Evolutionary conservation across 2,888 invertebrate species (phyloP).

Genomic region (Callyntrura guangdongensis): DNA sequence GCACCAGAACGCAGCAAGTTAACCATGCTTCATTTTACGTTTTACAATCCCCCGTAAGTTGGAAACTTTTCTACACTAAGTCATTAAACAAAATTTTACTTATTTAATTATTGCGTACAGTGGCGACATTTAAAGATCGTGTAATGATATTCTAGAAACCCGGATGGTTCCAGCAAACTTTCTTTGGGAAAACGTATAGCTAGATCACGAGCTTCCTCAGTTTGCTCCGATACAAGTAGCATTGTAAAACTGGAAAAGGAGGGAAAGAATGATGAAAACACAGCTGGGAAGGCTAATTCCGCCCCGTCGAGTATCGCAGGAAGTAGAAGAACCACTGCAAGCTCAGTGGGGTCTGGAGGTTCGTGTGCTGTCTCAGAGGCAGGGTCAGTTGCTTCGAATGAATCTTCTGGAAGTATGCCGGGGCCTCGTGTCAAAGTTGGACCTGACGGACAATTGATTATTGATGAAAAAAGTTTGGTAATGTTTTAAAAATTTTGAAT

Average conservation of each 20-base stretch:
- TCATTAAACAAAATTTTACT: constrained; percentile 10
- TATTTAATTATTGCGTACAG: not conserved
- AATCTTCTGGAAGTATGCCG: constrained; percentile 45
- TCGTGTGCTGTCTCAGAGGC: constrained; percentile 55
- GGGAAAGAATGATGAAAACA: constrained; percentile 30
- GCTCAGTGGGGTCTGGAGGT: constrained; percentile 41
- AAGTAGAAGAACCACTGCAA: constrained; percentile 59
- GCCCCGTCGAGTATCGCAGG: constrained; percentile 58
- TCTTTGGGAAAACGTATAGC: constrained; percentile 33
- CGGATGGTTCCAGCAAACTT: constrained; percentile 31
- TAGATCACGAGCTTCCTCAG: constrained; percentile 73
- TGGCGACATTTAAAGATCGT: not conserved
- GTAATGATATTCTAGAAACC: constrained; percentile 15
- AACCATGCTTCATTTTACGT: constrained; percentile 89
- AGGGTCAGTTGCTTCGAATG: constrained; percentile 56
- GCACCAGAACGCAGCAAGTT: constrained; percentile 87
- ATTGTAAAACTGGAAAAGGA: constrained; percentile 29
- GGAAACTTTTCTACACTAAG: not conserved
- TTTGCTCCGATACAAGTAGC: constrained; percentile 68
- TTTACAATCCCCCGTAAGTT: constrained; percentile 84
- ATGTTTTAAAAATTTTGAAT: constrained; percentile 83
- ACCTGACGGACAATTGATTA: constrained; percentile 93
- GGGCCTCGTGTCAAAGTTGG: constrained; percentile 94
- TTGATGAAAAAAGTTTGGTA: constrained; percentile 94
- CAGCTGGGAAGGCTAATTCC: constrained; percentile 50